Percentiles rank a stretch among this genome's conserved stretches.
Conservation (phyloP, 2,113 vertebrate species). For the Phainopepla nitens region DNA sequence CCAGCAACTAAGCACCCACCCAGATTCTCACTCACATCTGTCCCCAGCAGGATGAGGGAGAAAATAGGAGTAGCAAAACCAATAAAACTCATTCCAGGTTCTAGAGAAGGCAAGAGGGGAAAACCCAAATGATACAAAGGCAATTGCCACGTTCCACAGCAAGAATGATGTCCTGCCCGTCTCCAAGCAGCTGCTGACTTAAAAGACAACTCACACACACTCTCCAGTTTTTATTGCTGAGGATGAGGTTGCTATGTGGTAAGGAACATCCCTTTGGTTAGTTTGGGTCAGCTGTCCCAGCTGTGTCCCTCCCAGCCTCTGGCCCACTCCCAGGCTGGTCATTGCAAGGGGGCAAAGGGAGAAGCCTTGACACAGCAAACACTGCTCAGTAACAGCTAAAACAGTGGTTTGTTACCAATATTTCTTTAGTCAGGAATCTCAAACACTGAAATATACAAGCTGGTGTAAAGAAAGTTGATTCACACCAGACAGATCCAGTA, state of each 20-base stretch:
- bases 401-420: neutral
- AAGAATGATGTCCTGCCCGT: neutral
- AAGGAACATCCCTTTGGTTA: neutral
- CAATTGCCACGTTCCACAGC: rapidly evolving
- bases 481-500: neutral
- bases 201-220: rapidly evolving
- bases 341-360: neutral
- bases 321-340: neutral
- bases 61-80: neutral
- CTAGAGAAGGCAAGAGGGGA: neutral
- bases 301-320: neutral
- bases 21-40: neutral
- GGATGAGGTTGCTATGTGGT: rapidly evolving
- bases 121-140: neutral
- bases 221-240: neutral
- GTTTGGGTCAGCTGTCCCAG: neutral
- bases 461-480: neutral
- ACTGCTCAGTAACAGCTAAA: neutral
- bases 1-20: neutral
- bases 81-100: neutral
- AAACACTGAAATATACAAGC: neutral
- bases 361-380: neutral
- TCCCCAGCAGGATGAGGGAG: neutral
- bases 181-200: neutral
- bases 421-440: neutral